Evolutionary conservation across 2,797 vertebrate genomes (phyloP), one percentile per base, ranked within the genome.

Genomic region (Cirrhinus molitorella): DNA sequence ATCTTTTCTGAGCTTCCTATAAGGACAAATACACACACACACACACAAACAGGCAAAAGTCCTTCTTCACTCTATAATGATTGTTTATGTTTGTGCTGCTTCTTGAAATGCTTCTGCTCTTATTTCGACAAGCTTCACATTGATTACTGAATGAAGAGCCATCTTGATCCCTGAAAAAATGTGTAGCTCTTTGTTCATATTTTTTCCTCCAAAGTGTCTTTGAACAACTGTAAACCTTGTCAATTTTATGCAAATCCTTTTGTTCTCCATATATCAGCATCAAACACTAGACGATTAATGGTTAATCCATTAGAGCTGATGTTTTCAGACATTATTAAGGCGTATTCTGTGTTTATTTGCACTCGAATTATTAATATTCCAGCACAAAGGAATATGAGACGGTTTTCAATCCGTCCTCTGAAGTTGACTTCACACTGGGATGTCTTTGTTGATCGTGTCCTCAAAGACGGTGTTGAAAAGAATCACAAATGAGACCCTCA

Each of bases 381-480:
- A 3, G 55, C 19, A 72, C 53, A 77, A 68, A 67, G 53, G 45
- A 43, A 71, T 55, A 14, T 21, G 28, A 59, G n/a, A 37, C 40
- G 5, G 23, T 65, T 34, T 59, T 71, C 65, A 45, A 47, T 81
- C 67, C 37, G 1, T 73, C 68, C 80, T 73, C 43, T 74, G 70
- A 74, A 65, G 70, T 81, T 51, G 55, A 81, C 81, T 74, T 78
- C 77, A 66, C 68, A 76, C 72, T 55, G 23, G 67, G 77, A 85
- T 31, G 28, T 37, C 80, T 73, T 65, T 65, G 79, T 70, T 70
- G 79, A 80, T 70, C 16, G 28, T 74, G 68, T 74, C 70, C 45
- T 83, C 75, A 83, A 67, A 57, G 31, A 71, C 34, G n/a, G 57
- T 2, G 5, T 40, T 73, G 25, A 63, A 49, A 72, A 59, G 67